phyloP scores from a whole-genome alignment of 2,113 vertebrate genomes.

The Cercocebus atys region DNA sequence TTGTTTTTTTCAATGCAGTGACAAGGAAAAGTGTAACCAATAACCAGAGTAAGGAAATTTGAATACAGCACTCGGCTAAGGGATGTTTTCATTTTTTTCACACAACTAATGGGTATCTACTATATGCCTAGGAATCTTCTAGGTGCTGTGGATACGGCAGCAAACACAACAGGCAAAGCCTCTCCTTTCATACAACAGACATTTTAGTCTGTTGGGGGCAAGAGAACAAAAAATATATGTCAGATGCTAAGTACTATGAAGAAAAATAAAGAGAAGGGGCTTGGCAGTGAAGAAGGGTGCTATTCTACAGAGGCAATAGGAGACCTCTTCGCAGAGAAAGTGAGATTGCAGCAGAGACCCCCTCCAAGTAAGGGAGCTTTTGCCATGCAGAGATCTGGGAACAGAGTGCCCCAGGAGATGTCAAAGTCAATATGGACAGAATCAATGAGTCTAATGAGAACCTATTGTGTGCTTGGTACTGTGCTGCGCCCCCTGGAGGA shows the following conservation, averaged over 20 bases:
- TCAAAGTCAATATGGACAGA: not conserved
- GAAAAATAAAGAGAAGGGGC: not conserved
- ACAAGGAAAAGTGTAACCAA: not conserved
- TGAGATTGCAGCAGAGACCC: not conserved
- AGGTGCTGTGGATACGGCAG: not conserved
- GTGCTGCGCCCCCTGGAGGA: not conserved
- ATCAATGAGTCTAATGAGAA: not conserved
- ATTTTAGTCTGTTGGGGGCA: not conserved
- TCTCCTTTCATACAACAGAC: not conserved
- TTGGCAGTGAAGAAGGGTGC: not conserved
- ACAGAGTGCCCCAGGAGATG: not conserved
- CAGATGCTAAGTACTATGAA: not conserved
- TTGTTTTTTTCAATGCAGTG: not conserved
- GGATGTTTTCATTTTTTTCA: not conserved
- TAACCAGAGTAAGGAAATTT: not conserved
- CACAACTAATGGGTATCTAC: not conserved
- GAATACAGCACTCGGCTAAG: not conserved
- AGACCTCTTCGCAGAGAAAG: not conserved
- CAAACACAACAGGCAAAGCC: not conserved
- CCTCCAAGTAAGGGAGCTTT: not conserved
- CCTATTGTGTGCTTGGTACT: not conserved
- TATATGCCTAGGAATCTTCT: not conserved
- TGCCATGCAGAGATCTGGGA: not conserved
- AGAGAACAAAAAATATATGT: not conserved
- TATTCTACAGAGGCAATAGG: not conserved